phyloP scores from a whole-genome alignment of 2,797 vertebrate genomes.

The Anas bahamensis region DNA sequence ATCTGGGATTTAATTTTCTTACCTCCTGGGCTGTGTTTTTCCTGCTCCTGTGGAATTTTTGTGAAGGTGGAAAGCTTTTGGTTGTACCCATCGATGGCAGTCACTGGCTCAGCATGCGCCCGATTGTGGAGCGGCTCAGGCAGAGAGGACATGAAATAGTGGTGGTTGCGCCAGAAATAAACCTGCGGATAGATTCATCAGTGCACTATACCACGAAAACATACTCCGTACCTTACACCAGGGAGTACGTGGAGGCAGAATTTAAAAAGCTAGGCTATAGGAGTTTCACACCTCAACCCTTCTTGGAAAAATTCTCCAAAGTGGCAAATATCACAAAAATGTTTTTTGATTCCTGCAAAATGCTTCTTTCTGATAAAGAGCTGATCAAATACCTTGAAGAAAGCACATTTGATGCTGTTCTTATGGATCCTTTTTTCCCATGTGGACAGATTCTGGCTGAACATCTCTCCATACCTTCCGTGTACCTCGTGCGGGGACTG shows the following conservation, averaged over 20 bases:
- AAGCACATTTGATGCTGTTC: conserved; percentile 59
- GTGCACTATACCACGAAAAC: conserved; percentile 77
- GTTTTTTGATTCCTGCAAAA: conserved; percentile 63
- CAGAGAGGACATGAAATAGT: conserved; percentile 84
- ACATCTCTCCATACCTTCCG: conserved; percentile 67
- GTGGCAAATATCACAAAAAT: conserved; percentile 27
- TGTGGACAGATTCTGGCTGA: conserved; percentile 71
- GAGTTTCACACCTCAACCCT: conserved; percentile 28
- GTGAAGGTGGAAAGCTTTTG: conserved; percentile 75
- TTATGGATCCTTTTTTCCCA: conserved; percentile 66
- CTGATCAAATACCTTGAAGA: conserved; percentile 37
- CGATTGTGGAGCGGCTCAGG: conserved; percentile 77
- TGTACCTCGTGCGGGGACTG: conserved; percentile 57
- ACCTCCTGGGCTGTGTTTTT: neutral
- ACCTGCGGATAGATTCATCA: conserved; percentile 76
- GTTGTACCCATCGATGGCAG: conserved; percentile 88
- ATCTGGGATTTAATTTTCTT: neutral
- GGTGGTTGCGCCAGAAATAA: conserved; percentile 82
- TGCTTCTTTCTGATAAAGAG: conserved; percentile 45
- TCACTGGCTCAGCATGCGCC: conserved; percentile 85
- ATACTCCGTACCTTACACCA: conserved; percentile 76
- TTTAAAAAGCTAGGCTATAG: conserved; percentile 20
- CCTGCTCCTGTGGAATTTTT: neutral
- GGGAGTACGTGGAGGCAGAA: conserved; percentile 40
- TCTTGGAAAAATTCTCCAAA: conserved; percentile 40